These are phyloP conservation scores for Irena cyanogastra DNA, from an alignment of 2,113 vertebrate species.

Conservation along the genomic window DNA sequence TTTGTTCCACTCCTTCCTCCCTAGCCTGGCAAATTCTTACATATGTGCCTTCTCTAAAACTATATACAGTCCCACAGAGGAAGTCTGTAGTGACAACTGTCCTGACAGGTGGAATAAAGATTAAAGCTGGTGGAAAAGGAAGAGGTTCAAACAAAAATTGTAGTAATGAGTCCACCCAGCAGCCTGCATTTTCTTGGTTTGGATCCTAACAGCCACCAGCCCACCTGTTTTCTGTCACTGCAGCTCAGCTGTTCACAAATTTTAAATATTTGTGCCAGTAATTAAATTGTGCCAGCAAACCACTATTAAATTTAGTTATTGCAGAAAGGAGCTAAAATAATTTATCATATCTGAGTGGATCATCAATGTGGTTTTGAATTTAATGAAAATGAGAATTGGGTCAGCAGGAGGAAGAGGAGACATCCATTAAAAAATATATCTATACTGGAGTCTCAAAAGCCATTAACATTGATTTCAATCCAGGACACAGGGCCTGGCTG, in stretches of 20 bases:
- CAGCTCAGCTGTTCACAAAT: constrained; percentile 35
- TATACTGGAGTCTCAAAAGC: constrained; percentile 43
- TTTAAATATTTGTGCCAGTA: constrained; percentile 49
- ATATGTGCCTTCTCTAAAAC: neutral
- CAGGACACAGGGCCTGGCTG: neutral
- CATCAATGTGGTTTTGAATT: constrained; percentile 37
- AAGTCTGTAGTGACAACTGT: neutral
- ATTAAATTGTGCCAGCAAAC: constrained; percentile 56
- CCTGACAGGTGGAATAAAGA: neutral
- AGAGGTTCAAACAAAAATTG: neutral
- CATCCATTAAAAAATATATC: constrained; percentile 63
- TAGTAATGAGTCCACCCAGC: neutral
- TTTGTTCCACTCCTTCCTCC: neutral
- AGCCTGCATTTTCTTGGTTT: neutral
- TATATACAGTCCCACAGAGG: neutral
- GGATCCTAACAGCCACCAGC: neutral
- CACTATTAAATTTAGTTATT: constrained; percentile 54
- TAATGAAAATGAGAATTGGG: constrained; percentile 56
- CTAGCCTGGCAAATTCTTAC: neutral
- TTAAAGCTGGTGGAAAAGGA: neutral
- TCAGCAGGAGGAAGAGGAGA: constrained; percentile 31
- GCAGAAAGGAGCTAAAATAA: constrained; percentile 66
- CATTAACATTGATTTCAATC: constrained; percentile 61
- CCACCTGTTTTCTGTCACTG: constrained; percentile 28
- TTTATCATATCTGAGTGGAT: constrained; percentile 46